Percentiles rank a stretch among this genome's conserved stretches.
These are phyloP conservation scores for Podiceps cristatus DNA, from an alignment of 2,113 vertebrate species.

Conservation along the genomic window DNA sequence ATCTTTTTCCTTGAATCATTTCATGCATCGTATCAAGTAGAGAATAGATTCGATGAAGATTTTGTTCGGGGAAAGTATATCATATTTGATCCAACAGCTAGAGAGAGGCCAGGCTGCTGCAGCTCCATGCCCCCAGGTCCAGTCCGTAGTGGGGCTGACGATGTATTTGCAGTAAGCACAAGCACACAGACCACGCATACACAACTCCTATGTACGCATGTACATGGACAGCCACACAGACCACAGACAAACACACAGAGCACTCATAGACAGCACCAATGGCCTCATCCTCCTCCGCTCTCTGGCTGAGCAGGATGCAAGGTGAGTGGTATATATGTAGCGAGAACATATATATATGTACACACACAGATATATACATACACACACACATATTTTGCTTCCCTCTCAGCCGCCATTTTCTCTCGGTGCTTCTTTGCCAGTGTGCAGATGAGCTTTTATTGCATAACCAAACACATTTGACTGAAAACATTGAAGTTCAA, in stretches of 20 bases:
- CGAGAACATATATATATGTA: neutral
- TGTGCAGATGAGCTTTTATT: neutral
- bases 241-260: neutral
- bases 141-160: rapidly evolving
- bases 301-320: neutral
- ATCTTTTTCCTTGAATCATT: neutral
- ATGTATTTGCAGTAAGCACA: neutral
- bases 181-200: rapidly evolving
- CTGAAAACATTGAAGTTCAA: neutral
- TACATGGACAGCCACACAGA: neutral
- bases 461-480: neutral
- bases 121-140: neutral
- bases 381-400: neutral
- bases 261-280: neutral
- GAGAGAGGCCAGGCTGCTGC: neutral
- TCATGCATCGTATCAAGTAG: neutral
- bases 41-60: neutral
- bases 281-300: neutral
- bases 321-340: neutral
- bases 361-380: too few relatives aligned
- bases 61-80: neutral
- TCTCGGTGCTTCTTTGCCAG: neutral
- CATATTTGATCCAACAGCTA: neutral
- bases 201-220: too few relatives aligned
- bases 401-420: neutral